Conservation (phyloP, 2,888 invertebrate species). For the Mamestra brassicae region DNA sequence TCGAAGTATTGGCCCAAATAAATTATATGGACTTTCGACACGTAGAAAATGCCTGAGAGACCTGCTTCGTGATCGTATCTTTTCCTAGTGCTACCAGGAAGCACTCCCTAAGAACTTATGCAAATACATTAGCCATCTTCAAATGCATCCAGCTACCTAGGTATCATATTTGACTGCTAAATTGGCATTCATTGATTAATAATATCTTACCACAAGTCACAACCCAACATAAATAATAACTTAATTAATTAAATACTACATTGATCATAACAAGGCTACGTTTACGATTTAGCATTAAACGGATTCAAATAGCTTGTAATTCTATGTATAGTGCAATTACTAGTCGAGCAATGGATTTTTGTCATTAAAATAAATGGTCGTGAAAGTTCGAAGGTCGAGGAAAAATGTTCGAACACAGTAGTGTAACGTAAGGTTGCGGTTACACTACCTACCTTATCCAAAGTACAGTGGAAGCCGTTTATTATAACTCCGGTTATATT, state of each 20-base stretch:
- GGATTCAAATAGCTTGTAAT: slow-evolving; percentile 68
- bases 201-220: not conserved
- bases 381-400: slow-evolving; percentile 70
- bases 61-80: not conserved
- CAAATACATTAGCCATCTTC: not conserved
- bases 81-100: not conserved
- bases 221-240: not conserved
- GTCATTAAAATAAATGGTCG: slow-evolving; percentile 71
- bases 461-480: no score
- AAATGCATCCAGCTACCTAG: not conserved
- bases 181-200: slow-evolving; percentile 10
- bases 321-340: slow-evolving; percentile 68
- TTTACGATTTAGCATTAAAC: slow-evolving; percentile 66
- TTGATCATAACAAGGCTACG: slow-evolving; percentile 23
- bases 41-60: no score
- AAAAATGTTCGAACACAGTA: slow-evolving; percentile 52
- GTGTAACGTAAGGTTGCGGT: slow-evolving; percentile 36
- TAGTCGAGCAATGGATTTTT: slow-evolving; percentile 62
- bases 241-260: no score
- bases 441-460: not conserved
- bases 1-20: not conserved
- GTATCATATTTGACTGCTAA: not conserved
- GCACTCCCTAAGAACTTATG: not conserved
- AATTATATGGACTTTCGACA: no score
- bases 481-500: no score